phyloP scores from a whole-genome alignment of 2,113 vertebrate species.

The Corvus hawaiiensis region DNA sequence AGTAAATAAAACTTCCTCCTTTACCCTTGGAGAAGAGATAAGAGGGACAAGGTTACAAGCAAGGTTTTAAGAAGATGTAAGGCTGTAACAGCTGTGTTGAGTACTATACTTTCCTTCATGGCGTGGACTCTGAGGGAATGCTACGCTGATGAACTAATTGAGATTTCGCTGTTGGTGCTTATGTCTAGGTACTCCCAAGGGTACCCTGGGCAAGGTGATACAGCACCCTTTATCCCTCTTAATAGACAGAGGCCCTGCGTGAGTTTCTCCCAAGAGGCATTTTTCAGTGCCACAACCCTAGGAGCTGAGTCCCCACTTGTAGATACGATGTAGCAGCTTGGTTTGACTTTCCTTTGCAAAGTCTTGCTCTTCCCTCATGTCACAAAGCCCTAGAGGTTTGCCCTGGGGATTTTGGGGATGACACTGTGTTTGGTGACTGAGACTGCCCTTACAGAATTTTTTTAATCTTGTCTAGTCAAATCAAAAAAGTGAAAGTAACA shows the following conservation, averaged over 20 bases:
- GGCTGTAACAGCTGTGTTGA: background rate
- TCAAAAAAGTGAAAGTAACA: background rate
- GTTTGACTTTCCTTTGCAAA: background rate
- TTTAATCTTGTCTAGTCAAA: background rate
- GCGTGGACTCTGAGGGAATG: background rate
- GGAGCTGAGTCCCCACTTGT: background rate
- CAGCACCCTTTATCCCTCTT: fast-evolving
- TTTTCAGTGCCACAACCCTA: background rate
- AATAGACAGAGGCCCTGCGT: fast-evolving
- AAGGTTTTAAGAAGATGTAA: background rate
- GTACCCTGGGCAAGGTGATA: background rate
- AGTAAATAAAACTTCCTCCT: background rate
- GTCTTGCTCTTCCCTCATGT: background rate
- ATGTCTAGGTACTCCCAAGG: background rate
- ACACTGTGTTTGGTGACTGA: background rate
- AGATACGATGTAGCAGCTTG: background rate
- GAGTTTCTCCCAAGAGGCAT: background rate
- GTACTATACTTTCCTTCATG: background rate
- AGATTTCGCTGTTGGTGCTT: background rate
- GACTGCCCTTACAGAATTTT: background rate
- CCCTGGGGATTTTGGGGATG: background rate
- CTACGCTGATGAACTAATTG: background rate
- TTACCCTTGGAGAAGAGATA: background rate
- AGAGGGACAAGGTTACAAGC: background rate
- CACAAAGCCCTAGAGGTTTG: background rate